Conservation (phyloP, 2,888 invertebrate species). For the Athalia rosae region DNA sequence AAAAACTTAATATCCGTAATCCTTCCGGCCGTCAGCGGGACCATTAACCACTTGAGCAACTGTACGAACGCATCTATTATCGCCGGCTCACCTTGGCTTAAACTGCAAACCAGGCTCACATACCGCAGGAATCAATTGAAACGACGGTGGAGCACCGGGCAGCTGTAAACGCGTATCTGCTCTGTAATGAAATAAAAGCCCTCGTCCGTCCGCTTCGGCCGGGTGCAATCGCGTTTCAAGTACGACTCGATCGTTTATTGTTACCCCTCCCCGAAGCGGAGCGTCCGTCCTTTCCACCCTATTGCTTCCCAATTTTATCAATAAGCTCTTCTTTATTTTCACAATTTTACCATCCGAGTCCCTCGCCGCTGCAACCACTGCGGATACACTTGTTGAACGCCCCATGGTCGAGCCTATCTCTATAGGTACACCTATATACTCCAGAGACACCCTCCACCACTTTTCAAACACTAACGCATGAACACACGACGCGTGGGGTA, state of each 20-base stretch:
- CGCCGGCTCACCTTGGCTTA: conserved; percentile 22
- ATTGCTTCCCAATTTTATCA: conserved; percentile 45
- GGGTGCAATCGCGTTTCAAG: conserved; percentile 10
- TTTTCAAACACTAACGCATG: background rate
- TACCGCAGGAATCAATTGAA: conserved; percentile 39
- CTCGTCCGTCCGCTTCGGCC: conserved; percentile 15
- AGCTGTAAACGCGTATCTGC: background rate
- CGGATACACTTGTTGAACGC: conserved; percentile 73
- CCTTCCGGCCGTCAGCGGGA: conserved; percentile 11
- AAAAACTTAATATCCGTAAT: conserved; percentile 24
- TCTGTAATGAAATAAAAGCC: conserved; percentile 31
- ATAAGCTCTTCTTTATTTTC: conserved; percentile 44
- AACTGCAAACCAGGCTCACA: conserved; percentile 10
- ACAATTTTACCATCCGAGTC: conserved; percentile 7
- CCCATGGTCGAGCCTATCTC: conserved; percentile 43
- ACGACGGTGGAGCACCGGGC: conserved; percentile 8
- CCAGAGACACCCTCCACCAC: no score
- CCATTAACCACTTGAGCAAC: conserved; percentile 38
- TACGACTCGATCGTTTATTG: conserved; percentile 42
- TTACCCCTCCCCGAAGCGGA: conserved; percentile 17
- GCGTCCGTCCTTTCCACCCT: conserved; percentile 41
- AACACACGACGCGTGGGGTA: conserved; percentile 33
- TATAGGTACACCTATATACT: conserved; percentile 20
- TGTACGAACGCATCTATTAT: conserved; percentile 35
- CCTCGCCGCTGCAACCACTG: conserved; percentile 12